These are phyloP conservation scores for Podarcis lilfordi DNA, from an alignment of 2,797 vertebrate genomes.

Conservation along the genomic window DNA sequence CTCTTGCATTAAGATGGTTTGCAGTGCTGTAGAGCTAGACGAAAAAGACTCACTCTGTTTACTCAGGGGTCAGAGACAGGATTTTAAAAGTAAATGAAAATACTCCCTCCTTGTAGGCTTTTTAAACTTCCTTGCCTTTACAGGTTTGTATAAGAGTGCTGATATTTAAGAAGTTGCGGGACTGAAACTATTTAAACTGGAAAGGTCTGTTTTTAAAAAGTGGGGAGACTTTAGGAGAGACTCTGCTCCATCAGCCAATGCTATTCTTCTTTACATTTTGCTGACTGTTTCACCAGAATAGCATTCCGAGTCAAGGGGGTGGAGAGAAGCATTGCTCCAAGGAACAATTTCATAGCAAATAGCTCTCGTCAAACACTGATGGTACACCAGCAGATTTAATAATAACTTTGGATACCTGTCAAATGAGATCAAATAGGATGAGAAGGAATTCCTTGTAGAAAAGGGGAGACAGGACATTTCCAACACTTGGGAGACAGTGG, in stretches of 20 bases:
- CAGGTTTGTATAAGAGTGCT: not conserved
- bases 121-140: not conserved
- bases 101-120: not conserved
- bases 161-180: not conserved
- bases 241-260: constrained; percentile 18
- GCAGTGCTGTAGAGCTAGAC: not conserved
- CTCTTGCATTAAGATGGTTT: not conserved
- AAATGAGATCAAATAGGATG: constrained; percentile 23
- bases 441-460: constrained; percentile 13
- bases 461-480: not conserved
- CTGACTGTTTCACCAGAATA: not conserved
- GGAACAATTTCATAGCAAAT: constrained; percentile 16
- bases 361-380: constrained; percentile 11
- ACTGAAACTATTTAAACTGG: not conserved
- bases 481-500: not conserved
- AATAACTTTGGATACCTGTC: constrained; percentile 20
- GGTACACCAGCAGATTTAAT: constrained; percentile 27
- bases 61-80: not conserved
- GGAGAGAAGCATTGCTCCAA: not conserved
- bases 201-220: not conserved
- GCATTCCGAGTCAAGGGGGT: not conserved
- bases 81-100: not conserved
- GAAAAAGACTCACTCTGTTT: not conserved
- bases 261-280: not conserved
- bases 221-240: constrained; percentile 2